A percentile compares a stretch with the other conserved stretches of the same genome.
Evolutionary conservation across 2,888 invertebrate genomes (phyloP).

Genomic region (Ornithoptera priamus): DNA sequence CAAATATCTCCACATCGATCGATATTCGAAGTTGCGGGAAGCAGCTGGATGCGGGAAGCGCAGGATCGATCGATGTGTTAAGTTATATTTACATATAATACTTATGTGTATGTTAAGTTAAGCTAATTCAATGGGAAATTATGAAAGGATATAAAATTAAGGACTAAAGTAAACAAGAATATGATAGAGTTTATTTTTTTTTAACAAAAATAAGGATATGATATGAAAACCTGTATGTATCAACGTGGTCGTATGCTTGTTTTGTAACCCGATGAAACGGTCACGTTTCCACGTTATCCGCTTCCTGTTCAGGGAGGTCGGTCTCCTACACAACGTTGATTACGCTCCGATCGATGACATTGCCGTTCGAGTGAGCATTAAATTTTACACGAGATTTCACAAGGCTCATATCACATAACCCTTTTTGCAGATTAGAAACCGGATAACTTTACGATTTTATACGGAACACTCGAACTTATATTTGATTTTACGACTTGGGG

Average conservation of each 20-base stretch:
- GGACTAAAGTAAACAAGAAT: neutral
- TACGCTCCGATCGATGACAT: neutral
- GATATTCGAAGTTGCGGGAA: too few relatives aligned
- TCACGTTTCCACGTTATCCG: too few relatives aligned
- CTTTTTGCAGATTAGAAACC: neutral
- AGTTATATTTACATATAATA: too few relatives aligned
- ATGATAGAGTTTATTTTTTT: neutral
- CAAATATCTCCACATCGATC: too few relatives aligned
- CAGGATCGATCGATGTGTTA: too few relatives aligned
- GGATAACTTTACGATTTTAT: slow-evolving; percentile 2
- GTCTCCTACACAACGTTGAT: neutral
- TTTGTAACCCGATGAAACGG: neutral
- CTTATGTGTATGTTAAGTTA: too few relatives aligned
- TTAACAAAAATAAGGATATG: neutral
- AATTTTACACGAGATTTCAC: neutral
- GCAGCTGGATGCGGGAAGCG: too few relatives aligned
- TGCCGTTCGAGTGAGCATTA: neutral
- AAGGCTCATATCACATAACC: neutral
- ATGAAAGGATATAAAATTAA: too few relatives aligned
- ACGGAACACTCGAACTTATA: slow-evolving; percentile 38
- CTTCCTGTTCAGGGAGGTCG: neutral
- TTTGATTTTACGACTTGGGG: slow-evolving; percentile 31
- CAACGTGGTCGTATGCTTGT: neutral
- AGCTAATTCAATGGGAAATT: too few relatives aligned
- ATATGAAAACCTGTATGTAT: neutral